Evolutionary conservation across 2,797 vertebrate genomes (phyloP).

Genomic region (Malurus leucopterus): DNA sequence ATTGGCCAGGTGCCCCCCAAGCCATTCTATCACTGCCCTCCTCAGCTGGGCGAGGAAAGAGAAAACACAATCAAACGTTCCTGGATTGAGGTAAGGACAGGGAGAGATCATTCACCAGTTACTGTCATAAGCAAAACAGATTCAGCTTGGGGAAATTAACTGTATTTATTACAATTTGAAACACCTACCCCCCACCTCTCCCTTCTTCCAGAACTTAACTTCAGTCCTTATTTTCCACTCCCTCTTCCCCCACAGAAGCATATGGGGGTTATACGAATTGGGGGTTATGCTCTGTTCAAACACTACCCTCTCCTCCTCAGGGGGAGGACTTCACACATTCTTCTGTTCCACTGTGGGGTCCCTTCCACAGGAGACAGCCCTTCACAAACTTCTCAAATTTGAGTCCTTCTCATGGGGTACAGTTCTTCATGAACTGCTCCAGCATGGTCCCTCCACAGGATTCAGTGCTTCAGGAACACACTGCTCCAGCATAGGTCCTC

Average conservation of each 20-base stretch:
- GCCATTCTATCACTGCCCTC: neutral
- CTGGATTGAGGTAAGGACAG: neutral
- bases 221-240: neutral
- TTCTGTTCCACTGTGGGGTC: neutral
- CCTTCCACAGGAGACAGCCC: neutral
- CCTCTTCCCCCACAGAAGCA: neutral
- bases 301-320: neutral
- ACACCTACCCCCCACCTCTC: neutral
- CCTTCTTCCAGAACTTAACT: neutral
- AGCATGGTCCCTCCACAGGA: neutral
- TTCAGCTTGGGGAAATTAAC: neutral
- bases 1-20: neutral
- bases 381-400: neutral
- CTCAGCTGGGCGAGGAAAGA: neutral
- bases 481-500: neutral
- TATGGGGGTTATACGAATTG: rapidly evolving
- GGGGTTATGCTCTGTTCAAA: no score
- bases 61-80: neutral
- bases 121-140: neutral
- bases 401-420: neutral
- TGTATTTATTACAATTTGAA: neutral
- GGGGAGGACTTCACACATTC: neutral
- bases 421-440: neutral
- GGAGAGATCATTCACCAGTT: neutral
- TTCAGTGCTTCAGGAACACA: neutral